A percentile compares a stretch with the other conserved stretches of the same genome.
Conservation (phyloP, 2,888 invertebrate genomes). For the Cantharis rustica region DNA sequence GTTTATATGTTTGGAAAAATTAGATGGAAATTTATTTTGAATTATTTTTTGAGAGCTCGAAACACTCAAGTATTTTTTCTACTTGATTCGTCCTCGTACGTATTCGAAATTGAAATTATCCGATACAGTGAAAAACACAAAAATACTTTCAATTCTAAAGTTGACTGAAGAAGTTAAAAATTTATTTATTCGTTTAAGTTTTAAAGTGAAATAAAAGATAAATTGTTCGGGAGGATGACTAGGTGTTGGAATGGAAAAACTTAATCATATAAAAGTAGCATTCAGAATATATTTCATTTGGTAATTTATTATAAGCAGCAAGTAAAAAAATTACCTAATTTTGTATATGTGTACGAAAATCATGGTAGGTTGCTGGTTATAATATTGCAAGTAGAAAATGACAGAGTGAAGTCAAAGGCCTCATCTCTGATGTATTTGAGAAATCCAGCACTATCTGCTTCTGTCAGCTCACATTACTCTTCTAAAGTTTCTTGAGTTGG, state of each 20-base stretch:
- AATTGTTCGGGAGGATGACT: not conserved
- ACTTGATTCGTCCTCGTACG: not conserved
- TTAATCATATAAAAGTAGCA: not conserved
- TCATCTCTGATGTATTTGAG: slow-evolving; percentile 30
- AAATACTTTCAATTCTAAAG: not conserved
- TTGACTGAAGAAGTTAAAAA: not conserved
- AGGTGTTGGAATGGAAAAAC: not conserved
- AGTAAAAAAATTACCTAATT: slow-evolving; percentile 9
- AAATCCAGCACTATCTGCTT: slow-evolving; percentile 36
- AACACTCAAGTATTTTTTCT: not conserved
- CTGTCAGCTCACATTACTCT: slow-evolving; percentile 40
- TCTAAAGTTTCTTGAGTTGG: slow-evolving; percentile 34
- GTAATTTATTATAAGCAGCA: not conserved
- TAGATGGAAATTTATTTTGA: too few relatives aligned
- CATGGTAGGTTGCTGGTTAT: slow-evolving; percentile 2
- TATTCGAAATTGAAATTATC: not conserved
- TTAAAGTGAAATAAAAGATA: not conserved
- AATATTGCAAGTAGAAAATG: slow-evolving; percentile 18
- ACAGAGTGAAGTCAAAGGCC: slow-evolving; percentile 29
- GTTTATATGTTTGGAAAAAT: too few relatives aligned
- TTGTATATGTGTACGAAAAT: slow-evolving; percentile 10
- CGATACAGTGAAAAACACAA: not conserved
- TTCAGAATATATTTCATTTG: not conserved
- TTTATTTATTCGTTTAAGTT: not conserved
- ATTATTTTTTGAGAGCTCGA: too few relatives aligned